Evolutionary conservation across 1,140 invertebrate genomes (phyloP).

Genomic region (Chymomyza costata): DNA sequence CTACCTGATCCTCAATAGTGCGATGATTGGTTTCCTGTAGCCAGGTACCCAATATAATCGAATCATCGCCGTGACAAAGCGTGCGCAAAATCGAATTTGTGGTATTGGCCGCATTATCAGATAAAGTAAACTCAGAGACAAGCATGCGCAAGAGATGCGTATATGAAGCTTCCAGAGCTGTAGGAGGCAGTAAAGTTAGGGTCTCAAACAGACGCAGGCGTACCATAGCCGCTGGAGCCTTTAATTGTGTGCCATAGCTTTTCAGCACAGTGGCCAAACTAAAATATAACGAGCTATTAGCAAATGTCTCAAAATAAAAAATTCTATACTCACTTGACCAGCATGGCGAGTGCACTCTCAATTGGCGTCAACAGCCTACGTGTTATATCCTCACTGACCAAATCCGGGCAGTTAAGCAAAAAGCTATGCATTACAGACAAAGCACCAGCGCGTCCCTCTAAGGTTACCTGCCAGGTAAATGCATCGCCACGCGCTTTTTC

Average conservation of each 20-base stretch:
- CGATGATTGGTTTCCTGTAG: conserved; percentile 97
- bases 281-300: conserved; percentile 14
- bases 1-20: conserved; percentile 97
- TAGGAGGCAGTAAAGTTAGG: conserved; percentile 87
- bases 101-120: conserved; percentile 95
- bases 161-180: conserved; percentile 89
- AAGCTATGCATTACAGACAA: conserved; percentile 97
- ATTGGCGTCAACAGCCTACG: conserved; percentile 91
- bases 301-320: neutral
- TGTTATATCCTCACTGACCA: conserved; percentile 94
- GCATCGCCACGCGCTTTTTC: conserved; percentile 98
- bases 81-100: conserved; percentile 91
- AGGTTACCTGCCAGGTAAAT: conserved; percentile 99
- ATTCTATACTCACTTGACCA: conserved; percentile 86
- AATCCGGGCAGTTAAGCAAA: conserved; percentile 90
- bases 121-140: conserved; percentile 97
- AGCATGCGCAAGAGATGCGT: conserved; percentile 92
- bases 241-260: conserved; percentile 94
- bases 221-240: conserved; percentile 94
- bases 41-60: conserved; percentile 90
- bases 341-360: conserved; percentile 94
- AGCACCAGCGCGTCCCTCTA: conserved; percentile 97
- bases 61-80: conserved; percentile 94
- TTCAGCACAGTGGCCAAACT: conserved; percentile 91
- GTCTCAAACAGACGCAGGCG: conserved; percentile 94